Conservation (phyloP, 2,797 vertebrate genomes). For the Sebastes minor region DNA sequence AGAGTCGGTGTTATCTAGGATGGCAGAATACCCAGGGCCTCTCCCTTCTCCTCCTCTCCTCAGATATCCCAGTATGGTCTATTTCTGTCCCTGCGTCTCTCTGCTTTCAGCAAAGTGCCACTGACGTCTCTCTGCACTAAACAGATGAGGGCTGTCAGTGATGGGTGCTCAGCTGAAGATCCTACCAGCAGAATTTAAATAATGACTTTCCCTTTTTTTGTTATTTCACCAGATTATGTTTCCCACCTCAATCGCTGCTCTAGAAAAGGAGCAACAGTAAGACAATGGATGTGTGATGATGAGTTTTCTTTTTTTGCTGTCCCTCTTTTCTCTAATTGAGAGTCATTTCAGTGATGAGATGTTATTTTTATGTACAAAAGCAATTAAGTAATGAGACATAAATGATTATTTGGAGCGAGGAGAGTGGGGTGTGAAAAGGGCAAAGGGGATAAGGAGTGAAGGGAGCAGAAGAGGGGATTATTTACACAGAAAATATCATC, state of each 20-base stretch:
- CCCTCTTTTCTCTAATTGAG: slow-evolving; percentile 52
- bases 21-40: slow-evolving; percentile 72
- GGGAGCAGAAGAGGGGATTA: slow-evolving; percentile 67
- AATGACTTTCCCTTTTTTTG: slow-evolving; percentile 6
- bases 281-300: slow-evolving; percentile 50
- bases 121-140: slow-evolving; percentile 69
- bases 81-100: slow-evolving; percentile 74
- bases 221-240: slow-evolving; percentile 40
- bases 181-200: slow-evolving; percentile 50
- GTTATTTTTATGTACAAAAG: slow-evolving; percentile 70
- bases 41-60: slow-evolving; percentile 64
- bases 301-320: slow-evolving; percentile 34
- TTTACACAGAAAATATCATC: slow-evolving; percentile 60
- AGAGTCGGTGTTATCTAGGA: slow-evolving; percentile 65
- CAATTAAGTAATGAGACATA: slow-evolving; percentile 77
- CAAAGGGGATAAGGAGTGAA: slow-evolving; percentile 57
- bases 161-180: slow-evolving; percentile 51
- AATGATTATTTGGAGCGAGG: slow-evolving; percentile 51
- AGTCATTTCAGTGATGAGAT: slow-evolving; percentile 71
- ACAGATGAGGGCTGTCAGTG: slow-evolving; percentile 71
- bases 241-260: slow-evolving; percentile 40
- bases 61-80: slow-evolving; percentile 72
- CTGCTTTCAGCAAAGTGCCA: slow-evolving; percentile 67
- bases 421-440: slow-evolving; percentile 44
- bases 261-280: slow-evolving; percentile 17